Evolutionary conservation across 2,888 invertebrate species (phyloP).

Genomic region (Ypsolopha sequella): DNA sequence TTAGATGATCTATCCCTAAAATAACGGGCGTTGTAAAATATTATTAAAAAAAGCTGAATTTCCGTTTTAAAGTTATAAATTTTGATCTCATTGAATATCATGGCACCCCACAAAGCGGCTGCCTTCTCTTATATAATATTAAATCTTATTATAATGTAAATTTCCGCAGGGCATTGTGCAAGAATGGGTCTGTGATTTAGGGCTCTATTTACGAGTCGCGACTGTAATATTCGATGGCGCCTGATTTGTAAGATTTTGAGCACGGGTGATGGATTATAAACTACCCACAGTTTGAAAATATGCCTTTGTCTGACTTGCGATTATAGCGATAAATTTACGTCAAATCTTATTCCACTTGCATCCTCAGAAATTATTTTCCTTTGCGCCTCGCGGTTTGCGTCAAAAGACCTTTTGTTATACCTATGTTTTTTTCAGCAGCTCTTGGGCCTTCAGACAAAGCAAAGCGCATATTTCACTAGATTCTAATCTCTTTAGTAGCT

Average conservation of each 20-base stretch:
- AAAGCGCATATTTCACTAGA: conserved; percentile 54
- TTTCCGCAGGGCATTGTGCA: neutral
- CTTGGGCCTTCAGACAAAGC: conserved; percentile 54
- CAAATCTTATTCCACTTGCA: too few species aligned
- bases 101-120: neutral
- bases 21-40: too few species aligned
- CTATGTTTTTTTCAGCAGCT: conserved; percentile 52
- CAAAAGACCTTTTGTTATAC: conserved; percentile 61
- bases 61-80: neutral
- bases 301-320: too few species aligned
- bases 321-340: too few species aligned
- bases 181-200: too few species aligned
- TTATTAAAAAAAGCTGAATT: conserved; percentile 9
- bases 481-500: conserved; percentile 56
- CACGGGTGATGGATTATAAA: too few species aligned
- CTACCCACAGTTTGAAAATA: too few species aligned
- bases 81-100: neutral
- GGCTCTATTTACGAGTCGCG: too few species aligned
- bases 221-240: too few species aligned
- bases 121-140: neutral
- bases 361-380: too few species aligned
- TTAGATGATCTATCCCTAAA: too few species aligned
- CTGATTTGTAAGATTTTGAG: too few species aligned
- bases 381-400: conserved; percentile 14
- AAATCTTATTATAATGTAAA: neutral